Evolutionary conservation across 1,140 invertebrate species (phyloP).

Genomic region (Aphaenogaster floridana): DNA sequence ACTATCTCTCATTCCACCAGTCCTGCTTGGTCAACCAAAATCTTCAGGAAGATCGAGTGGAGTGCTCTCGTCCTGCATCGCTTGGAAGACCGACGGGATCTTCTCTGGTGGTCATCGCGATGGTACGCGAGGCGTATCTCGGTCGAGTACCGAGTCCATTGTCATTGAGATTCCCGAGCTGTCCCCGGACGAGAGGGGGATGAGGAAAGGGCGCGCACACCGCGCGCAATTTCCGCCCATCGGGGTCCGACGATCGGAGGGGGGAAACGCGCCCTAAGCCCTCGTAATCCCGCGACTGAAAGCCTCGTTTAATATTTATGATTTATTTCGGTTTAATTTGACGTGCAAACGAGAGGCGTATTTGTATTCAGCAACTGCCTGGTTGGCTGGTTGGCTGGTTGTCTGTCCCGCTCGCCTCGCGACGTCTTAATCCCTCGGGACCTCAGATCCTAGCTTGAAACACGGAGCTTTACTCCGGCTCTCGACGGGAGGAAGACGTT

Average conservation of each 20-base stretch:
- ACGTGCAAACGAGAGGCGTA: constrained; percentile 82
- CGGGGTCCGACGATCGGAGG: constrained; percentile 53
- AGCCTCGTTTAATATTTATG: constrained; percentile 87
- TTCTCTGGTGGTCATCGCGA: constrained; percentile 71
- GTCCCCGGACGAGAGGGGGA: constrained; percentile 42
- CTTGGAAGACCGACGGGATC: constrained; percentile 39
- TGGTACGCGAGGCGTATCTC: constrained; percentile 58
- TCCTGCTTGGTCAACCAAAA: constrained; percentile 12
- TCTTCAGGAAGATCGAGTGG: not conserved
- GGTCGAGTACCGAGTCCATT: constrained; percentile 73
- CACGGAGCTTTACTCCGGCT: not conserved
- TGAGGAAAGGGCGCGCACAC: constrained; percentile 73
- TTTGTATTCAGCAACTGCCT: constrained; percentile 69
- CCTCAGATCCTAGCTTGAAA: not conserved
- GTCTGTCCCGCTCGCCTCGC: constrained; percentile 5
- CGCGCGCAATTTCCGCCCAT: constrained; percentile 83
- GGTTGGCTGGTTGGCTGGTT: constrained; percentile 35
- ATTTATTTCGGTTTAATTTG: constrained; percentile 87
- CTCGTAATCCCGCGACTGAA: constrained; percentile 85
- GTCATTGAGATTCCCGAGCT: constrained; percentile 84
- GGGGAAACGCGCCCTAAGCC: constrained; percentile 71
- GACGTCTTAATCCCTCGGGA: constrained; percentile 37
- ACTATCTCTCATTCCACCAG: not conserved
- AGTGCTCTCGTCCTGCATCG: not conserved
- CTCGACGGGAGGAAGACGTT: not conserved